Evolutionary conservation across 1,140 invertebrate genomes (phyloP).

Genomic region (Drosophila bifasciata): DNA sequence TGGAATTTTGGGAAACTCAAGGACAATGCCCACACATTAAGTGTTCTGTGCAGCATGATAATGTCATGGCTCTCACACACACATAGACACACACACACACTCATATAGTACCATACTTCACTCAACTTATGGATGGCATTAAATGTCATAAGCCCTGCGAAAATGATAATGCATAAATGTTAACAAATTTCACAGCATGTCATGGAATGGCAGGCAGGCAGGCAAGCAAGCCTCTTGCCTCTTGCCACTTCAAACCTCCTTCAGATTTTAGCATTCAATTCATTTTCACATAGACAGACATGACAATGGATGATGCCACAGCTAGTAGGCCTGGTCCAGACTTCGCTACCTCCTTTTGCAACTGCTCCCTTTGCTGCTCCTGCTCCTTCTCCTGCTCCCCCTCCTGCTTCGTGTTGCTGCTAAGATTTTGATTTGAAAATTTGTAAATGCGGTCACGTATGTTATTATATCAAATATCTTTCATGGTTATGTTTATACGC

Average conservation of each 20-base stretch:
- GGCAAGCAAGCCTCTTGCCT: no score
- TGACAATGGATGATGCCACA: conserved; percentile 31
- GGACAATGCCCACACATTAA: conserved; percentile 16
- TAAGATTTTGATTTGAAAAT: conserved; percentile 76
- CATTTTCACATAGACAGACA: conserved; percentile 60
- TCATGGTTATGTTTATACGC: conserved; percentile 78
- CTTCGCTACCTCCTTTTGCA: not conserved
- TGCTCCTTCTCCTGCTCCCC: no score
- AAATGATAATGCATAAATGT: conserved; percentile 68
- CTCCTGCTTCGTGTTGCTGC: conserved; percentile 10
- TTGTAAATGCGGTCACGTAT: conserved; percentile 83
- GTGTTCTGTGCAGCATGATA: not conserved
- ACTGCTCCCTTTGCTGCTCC: conserved; percentile 10
- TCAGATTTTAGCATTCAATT: conserved; percentile 47
- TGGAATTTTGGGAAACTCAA: no score
- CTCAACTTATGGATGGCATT: conserved; percentile 7
- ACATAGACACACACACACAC: not conserved
- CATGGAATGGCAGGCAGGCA: no score
- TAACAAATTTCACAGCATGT: conserved; percentile 69
- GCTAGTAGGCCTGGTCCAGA: no score
- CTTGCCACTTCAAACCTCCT: not conserved
- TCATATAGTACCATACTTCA: not conserved
- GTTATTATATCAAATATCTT: conserved; percentile 82
- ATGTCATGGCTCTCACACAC: not conserved
- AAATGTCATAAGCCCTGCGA: conserved; percentile 49